phyloP scores from a whole-genome alignment of 2,113 vertebrate genomes.

The Dasyornis broadbenti region DNA sequence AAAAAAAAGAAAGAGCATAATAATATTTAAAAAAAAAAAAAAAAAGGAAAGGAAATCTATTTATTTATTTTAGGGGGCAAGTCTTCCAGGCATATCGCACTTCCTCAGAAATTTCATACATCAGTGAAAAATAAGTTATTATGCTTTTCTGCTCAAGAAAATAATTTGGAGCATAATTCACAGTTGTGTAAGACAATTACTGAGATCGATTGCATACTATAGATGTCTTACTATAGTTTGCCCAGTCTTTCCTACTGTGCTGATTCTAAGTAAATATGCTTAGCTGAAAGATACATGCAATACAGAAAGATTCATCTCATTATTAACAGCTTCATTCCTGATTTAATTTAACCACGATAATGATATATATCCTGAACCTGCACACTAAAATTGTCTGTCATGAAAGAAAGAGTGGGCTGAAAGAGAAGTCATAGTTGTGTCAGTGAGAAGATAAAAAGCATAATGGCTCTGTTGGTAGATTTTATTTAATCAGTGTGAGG shows the following conservation, averaged over 20 bases:
- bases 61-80: neutral
- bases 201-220: slow-evolving; percentile 22
- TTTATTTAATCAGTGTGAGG: neutral
- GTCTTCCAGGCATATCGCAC: neutral
- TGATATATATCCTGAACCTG: neutral
- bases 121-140: slow-evolving; percentile 45
- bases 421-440: neutral
- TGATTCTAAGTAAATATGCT: slow-evolving; percentile 25
- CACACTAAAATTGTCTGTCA: neutral
- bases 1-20: rapidly evolving
- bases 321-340: slow-evolving; percentile 34
- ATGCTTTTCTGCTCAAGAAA: slow-evolving; percentile 29
- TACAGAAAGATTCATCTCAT: slow-evolving; percentile 30
- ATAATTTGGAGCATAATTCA: slow-evolving; percentile 61
- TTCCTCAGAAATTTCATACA: slow-evolving; percentile 28
- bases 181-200: slow-evolving; percentile 48
- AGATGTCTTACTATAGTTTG: neutral
- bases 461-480: neutral
- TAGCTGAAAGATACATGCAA: slow-evolving; percentile 30
- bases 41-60: neutral
- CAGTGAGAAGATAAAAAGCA: neutral
- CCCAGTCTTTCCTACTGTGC: neutral
- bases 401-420: neutral
- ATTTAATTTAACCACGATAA: slow-evolving; percentile 15
- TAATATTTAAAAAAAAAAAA: no score